Percentiles rank a stretch among this genome's conserved stretches.
phyloP scores from a whole-genome alignment of 2,888 invertebrate species.

The Trichopria drosophilae region DNA sequence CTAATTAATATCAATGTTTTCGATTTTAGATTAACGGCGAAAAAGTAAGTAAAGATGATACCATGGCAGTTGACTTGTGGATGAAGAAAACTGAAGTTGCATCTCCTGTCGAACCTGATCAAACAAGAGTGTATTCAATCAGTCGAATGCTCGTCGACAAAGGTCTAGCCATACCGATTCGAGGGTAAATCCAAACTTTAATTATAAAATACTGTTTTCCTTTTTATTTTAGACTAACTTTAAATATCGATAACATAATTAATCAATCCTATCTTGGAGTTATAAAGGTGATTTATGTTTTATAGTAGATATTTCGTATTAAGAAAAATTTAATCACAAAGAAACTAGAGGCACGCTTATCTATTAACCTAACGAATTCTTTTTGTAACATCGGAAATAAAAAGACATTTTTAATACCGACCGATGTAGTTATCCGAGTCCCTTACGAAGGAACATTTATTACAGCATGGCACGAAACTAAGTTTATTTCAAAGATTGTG shows the following conservation, averaged over 20 bases:
- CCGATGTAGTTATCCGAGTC: too few relatives aligned
- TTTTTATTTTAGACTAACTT: conserved; percentile 4
- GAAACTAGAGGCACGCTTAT: too few relatives aligned
- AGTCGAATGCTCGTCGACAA: conserved; percentile 68
- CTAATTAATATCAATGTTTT: not conserved
- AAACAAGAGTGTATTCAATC: conserved; percentile 67
- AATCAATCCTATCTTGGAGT: not conserved
- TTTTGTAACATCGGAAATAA: too few relatives aligned
- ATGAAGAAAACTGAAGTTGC: conserved; percentile 65
- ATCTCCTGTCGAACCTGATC: conserved; percentile 69
- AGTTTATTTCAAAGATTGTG: too few relatives aligned
- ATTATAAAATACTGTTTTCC: conserved; percentile 16
- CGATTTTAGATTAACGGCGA: not conserved
- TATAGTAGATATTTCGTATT: not conserved
- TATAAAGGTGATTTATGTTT: not conserved
- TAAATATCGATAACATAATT: not conserved
- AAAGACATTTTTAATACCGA: too few relatives aligned
- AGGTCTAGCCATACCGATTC: conserved; percentile 65
- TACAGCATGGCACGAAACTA: too few relatives aligned
- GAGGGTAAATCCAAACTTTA: conserved; percentile 46
- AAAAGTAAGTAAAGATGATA: conserved; percentile 35
- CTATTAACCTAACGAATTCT: too few relatives aligned
- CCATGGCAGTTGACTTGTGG: conserved; percentile 67
- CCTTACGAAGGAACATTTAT: too few relatives aligned
- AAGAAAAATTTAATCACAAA: too few relatives aligned